Conservation (phyloP, 2,797 vertebrate genomes). For the Cephalopachus bancanus region DNA sequence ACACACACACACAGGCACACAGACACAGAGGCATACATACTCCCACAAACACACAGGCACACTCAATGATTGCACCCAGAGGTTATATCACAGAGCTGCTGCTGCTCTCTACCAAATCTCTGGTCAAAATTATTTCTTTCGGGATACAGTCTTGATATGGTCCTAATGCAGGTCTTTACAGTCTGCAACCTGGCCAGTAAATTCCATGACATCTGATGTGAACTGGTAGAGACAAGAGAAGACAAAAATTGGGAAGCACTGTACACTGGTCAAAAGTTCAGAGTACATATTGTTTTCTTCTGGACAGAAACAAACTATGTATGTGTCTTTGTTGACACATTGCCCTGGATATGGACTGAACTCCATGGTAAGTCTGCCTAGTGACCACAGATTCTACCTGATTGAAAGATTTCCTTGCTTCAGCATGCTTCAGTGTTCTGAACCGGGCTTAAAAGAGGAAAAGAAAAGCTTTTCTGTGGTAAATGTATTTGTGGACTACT, state of each 20-base stretch:
- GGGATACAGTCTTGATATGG: no score
- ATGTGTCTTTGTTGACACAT: rapidly evolving
- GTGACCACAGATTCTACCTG: background rate
- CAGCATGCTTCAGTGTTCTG: background rate
- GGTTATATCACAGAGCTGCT: background rate
- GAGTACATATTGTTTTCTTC: background rate
- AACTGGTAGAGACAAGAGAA: background rate
- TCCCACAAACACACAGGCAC: no score
- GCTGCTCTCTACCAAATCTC: no score
- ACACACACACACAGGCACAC: background rate
- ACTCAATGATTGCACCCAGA: background rate
- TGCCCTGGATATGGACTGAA: background rate
- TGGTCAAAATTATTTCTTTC: background rate
- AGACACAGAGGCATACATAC: background rate
- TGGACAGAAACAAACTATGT: no score
- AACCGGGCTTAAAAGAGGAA: background rate
- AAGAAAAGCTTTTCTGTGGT: background rate
- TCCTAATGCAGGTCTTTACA: background rate
- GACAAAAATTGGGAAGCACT: background rate
- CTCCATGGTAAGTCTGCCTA: background rate
- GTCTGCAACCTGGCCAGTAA: rapidly evolving
- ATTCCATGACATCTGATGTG: background rate
- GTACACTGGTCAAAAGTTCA: background rate
- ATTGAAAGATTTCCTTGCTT: background rate
- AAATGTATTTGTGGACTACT: no score